Evolutionary conservation across 2,113 vertebrate genomes (phyloP), one percentile per base, ranked within the genome.

Genomic region (Brachypodius melanocephalos): DNA sequence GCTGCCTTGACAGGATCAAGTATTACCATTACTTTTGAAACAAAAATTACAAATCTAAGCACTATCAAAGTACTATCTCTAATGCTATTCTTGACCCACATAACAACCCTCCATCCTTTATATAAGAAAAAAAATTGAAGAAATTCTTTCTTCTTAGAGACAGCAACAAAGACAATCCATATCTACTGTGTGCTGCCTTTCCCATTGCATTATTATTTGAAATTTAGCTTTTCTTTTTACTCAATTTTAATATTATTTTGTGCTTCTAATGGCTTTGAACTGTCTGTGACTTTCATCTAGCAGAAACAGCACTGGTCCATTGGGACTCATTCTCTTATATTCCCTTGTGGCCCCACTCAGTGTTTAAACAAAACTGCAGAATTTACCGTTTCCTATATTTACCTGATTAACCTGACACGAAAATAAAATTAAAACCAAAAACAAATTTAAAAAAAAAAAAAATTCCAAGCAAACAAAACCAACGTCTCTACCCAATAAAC

Each of bases 271-370:
- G 49, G 10, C 10, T 88, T 75, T 94, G 61, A 90, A 48, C 75
- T 97, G 34, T 85, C 83, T 75, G 68, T 92, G 71, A 86, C 83
- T 90, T 94, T 96, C 49, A 91, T 72, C 74, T 75, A 80, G 29
- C 17, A 87, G 68, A 58, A 95, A 48, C n/a, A 82, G 29, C 15
- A 81, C 12, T 13, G 45, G 17, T 69, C 76, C 14, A 5, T 25
- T 36, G 84, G 65, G 85, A 90, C 36, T 85, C 45, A 92, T 97
- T 94, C 78, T 82, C 15, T 59, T 91, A 91, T 69, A 69, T 34
- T 86, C n/a, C 67, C 24, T 88, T 77, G 29, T 43, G 11, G 80
- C 36, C 45, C 6, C 29, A 89, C 34, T 68, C 72, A 43, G 82
- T 92, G 63, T 49, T 96, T 94, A 79, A 82, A 67, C 65, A 85